Evolutionary conservation across 1,140 invertebrate genomes (phyloP).

Genomic region (Frieseomelitta varia): DNA sequence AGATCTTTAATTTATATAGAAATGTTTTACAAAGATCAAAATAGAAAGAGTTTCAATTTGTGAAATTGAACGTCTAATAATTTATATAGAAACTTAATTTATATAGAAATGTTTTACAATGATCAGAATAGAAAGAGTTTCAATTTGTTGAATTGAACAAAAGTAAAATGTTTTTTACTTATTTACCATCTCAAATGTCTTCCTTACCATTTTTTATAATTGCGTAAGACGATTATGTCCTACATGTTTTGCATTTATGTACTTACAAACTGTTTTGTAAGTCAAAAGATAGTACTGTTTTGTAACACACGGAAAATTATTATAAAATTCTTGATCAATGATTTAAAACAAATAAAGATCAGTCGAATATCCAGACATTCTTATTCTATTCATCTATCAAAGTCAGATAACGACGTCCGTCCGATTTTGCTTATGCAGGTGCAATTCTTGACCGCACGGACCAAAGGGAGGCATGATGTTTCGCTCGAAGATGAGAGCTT

Average conservation of each 20-base stretch:
- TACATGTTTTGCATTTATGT: background rate
- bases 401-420: background rate
- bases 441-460: background rate
- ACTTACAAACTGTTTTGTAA: background rate
- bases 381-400: conserved; percentile 1
- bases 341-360: background rate
- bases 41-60: too few species aligned
- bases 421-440: conserved; percentile 27
- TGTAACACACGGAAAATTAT: background rate
- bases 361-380: background rate
- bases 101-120: too few species aligned
- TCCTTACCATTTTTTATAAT: background rate
- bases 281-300: background rate
- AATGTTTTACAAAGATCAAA: too few species aligned
- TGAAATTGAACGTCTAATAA: too few species aligned
- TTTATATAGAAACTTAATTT: too few species aligned
- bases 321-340: background rate
- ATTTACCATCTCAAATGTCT: too few species aligned
- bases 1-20: too few species aligned
- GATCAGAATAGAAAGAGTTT: background rate
- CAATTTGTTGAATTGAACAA: background rate
- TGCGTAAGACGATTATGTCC: background rate
- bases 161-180: background rate
- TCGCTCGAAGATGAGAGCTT: conserved; percentile 49
- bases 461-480: background rate